A percentile compares a stretch with the other conserved stretches of the same genome.
Conservation (phyloP, 2,797 vertebrate species). For the Amblyraja radiata region DNA sequence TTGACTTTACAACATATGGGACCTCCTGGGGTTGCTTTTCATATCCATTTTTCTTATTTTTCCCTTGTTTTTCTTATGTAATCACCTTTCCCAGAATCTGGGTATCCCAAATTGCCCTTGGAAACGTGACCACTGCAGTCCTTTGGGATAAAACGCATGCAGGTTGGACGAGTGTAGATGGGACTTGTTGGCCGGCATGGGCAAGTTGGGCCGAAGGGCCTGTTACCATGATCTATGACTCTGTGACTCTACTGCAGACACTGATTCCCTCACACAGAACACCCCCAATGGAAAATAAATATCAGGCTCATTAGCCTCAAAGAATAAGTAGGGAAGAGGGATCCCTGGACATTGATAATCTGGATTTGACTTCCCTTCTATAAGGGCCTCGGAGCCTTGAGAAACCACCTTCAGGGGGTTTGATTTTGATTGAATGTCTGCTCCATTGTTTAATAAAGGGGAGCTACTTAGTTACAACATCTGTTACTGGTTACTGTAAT, state of each 20-base stretch:
- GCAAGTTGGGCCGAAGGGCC: too few species aligned
- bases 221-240: too few species aligned
- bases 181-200: too few species aligned
- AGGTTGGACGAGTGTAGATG: too few species aligned
- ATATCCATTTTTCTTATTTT: neutral
- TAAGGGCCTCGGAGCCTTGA: neutral
- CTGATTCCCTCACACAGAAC: neutral
- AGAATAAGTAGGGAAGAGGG: neutral
- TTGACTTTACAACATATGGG: neutral
- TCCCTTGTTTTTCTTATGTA: too few species aligned
- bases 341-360: neutral
- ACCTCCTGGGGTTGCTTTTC: neutral
- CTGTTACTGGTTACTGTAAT: slow-evolving; percentile 2
- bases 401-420: neutral
- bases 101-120: neutral
- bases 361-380: neutral
- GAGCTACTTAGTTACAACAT: neutral
- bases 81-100: too few species aligned
- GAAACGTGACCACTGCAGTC: neutral
- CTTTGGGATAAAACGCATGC: too few species aligned
- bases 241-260: neutral
- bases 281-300: neutral
- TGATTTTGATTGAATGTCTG: neutral
- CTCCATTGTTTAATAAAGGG: neutral
- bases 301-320: neutral